These are phyloP conservation scores for Gambusia affinis DNA, from an alignment of 2,113 vertebrate species.

Conservation along the genomic window DNA sequence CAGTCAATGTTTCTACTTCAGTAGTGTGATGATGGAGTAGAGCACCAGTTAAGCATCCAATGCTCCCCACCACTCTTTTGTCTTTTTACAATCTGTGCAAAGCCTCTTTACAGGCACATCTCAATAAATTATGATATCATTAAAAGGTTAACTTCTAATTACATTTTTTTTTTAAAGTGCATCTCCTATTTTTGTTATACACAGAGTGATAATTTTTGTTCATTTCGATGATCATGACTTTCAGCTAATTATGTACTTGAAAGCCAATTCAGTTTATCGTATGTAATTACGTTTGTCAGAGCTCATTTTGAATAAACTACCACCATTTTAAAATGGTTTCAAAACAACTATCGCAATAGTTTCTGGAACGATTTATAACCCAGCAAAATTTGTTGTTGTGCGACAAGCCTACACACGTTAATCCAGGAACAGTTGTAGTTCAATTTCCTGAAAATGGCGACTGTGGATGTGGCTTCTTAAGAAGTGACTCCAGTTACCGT, in stretches of 20 bases:
- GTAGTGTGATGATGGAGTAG: slow-evolving; percentile 72
- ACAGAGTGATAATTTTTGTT: not conserved
- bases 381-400: no score
- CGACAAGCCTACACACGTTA: no score
- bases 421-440: no score
- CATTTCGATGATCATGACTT: not conserved
- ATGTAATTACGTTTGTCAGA: not conserved
- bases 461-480: not conserved
- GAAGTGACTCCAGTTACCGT: not conserved
- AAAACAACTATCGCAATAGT: no score
- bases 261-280: no score
- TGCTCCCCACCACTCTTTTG: slow-evolving; percentile 43
- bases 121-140: not conserved
- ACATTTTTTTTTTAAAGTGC: not conserved
- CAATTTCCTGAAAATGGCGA: no score
- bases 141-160: not conserved
- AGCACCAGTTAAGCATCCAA: slow-evolving; percentile 68
- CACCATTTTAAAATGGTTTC: no score
- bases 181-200: not conserved
- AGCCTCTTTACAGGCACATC: slow-evolving; percentile 7
- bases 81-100: slow-evolving; percentile 34
- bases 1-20: slow-evolving; percentile 63
- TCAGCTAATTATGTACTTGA: not conserved
- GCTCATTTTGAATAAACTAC: not conserved
- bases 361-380: no score